These are phyloP conservation scores for Somateria mollissima DNA, from an alignment of 2,797 vertebrate genomes.

Conservation along the genomic window DNA sequence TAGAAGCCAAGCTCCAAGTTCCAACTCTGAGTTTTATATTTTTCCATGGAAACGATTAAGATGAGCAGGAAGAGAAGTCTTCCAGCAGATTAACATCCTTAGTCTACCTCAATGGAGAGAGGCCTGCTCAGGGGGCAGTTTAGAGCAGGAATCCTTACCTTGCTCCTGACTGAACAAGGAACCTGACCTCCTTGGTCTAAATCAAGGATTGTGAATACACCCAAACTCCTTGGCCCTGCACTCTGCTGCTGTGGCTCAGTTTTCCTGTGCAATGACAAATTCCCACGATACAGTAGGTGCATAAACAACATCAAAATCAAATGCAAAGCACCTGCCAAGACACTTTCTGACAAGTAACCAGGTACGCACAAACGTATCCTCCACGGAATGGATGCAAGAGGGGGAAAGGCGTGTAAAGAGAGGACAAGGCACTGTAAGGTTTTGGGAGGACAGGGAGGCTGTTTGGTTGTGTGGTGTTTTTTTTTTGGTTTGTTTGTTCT, in stretches of 20 bases:
- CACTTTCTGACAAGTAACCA: neutral
- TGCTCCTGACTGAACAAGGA: neutral
- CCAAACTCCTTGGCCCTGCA: neutral
- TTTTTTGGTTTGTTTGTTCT: neutral
- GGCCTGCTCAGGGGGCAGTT: neutral
- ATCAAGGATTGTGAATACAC: neutral
- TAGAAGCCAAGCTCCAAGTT: neutral
- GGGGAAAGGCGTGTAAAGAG: neutral
- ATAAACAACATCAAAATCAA: neutral
- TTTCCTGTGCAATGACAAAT: neutral
- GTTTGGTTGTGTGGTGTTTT: neutral
- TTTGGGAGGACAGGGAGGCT: neutral
- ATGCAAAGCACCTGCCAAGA: neutral
- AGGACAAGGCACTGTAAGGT: neutral
- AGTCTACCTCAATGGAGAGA: accelerated
- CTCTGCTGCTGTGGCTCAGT: no score
- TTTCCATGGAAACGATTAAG: neutral
- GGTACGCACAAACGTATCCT: neutral
- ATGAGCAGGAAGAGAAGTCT: neutral
- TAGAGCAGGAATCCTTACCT: neutral
- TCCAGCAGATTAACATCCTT: neutral
- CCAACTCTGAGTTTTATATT: neutral
- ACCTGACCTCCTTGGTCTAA: neutral
- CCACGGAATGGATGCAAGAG: neutral
- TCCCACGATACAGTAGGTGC: neutral